A percentile compares a stretch with the other conserved stretches of the same genome.
phyloP scores from a whole-genome alignment of 2,888 invertebrate species.

The Malachius bipustulatus region DNA sequence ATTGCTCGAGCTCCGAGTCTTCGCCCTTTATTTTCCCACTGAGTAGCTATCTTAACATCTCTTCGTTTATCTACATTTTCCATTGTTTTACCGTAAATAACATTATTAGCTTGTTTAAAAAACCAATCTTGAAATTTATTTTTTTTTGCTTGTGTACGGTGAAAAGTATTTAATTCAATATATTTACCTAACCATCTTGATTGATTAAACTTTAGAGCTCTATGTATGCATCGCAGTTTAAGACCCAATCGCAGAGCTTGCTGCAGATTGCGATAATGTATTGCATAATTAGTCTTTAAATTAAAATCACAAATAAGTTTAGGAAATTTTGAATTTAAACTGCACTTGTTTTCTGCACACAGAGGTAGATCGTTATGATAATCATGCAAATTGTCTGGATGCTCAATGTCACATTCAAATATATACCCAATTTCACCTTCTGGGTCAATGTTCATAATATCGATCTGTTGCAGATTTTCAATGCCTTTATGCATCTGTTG shows the following conservation, averaged over 20 bases:
- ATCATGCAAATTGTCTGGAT: slow-evolving; percentile 23
- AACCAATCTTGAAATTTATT: neutral
- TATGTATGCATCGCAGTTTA: slow-evolving; percentile 23
- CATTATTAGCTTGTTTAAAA: slow-evolving; percentile 2
- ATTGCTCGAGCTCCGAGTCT: slow-evolving; percentile 19
- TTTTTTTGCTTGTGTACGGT: slow-evolving; percentile 8
- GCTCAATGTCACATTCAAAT: slow-evolving; percentile 26
- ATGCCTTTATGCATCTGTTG: slow-evolving; percentile 19
- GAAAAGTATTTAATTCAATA: slow-evolving; percentile 15
- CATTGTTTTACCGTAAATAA: slow-evolving; percentile 7
- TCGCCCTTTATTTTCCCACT: slow-evolving; percentile 10
- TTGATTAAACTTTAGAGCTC: slow-evolving; percentile 20
- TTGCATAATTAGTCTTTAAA: slow-evolving; percentile 10
- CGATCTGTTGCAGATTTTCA: neutral
- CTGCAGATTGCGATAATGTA: slow-evolving; percentile 12
- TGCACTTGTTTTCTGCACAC: slow-evolving; percentile 21
- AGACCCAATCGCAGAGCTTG: slow-evolving; percentile 13
- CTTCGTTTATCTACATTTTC: slow-evolving; percentile 12
- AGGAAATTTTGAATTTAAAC: slow-evolving; percentile 10
- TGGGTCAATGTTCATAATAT: neutral
- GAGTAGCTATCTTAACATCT: slow-evolving; percentile 12
- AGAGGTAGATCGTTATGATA: slow-evolving; percentile 28
- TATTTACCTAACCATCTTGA: slow-evolving; percentile 11
- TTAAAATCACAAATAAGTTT: slow-evolving; percentile 20
- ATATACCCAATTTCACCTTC: slow-evolving; percentile 21